Evolutionary conservation across 1,140 invertebrate species (phyloP).

Genomic region (Bombus confusus): DNA sequence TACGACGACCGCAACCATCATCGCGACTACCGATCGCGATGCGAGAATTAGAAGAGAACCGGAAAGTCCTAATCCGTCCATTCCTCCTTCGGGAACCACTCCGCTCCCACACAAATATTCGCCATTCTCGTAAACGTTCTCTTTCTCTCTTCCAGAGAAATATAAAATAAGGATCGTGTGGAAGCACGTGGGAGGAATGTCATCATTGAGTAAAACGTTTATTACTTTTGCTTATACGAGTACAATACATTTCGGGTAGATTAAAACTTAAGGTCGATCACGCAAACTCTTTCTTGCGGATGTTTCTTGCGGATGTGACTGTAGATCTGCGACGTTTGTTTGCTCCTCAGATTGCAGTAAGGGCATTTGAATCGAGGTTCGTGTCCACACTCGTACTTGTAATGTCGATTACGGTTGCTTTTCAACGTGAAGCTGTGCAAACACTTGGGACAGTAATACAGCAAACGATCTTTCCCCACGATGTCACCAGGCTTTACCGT

Average conservation of each 20-base stretch:
- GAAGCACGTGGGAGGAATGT: neutral
- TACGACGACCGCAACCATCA: no score
- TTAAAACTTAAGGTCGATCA: conserved; percentile 63
- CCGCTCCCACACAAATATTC: neutral
- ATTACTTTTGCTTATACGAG: neutral
- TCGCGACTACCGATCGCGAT: neutral
- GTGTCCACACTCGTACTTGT: conserved; percentile 92
- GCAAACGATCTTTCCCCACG: neutral
- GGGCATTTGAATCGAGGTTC: conserved; percentile 90
- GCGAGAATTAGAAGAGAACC: no score
- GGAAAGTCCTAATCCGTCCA: neutral
- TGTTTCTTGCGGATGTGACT: conserved; percentile 84
- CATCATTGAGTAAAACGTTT: conserved; percentile 13
- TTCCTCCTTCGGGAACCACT: no score
- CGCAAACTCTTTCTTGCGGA: conserved; percentile 61
- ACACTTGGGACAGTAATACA: conserved; percentile 87
- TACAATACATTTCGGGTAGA: neutral
- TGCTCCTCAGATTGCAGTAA: conserved; percentile 89
- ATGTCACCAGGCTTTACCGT: neutral
- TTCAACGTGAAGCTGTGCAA: conserved; percentile 90
- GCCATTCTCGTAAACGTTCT: neutral
- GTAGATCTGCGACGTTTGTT: conserved; percentile 91
- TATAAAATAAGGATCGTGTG: neutral
- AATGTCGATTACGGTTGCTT: conserved; percentile 90
- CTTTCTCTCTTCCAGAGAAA: neutral